Percentiles rank a stretch among this genome's conserved stretches.
These are phyloP conservation scores for Scomber scombrus DNA, from an alignment of 2,113 vertebrate genomes.

Conservation along the genomic window DNA sequence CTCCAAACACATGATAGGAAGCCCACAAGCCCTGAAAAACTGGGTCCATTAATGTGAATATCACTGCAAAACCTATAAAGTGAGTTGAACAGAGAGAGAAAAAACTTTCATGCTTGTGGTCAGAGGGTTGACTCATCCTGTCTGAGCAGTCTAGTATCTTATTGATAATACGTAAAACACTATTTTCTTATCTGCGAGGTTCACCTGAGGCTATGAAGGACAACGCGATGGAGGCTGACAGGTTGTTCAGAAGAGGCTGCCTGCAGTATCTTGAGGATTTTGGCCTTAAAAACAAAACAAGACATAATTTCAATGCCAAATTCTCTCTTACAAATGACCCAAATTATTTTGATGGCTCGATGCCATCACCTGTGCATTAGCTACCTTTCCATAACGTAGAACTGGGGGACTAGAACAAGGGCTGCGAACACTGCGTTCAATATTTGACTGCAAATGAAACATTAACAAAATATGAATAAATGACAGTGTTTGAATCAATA, in stretches of 20 bases:
- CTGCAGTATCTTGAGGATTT: slow-evolving; percentile 82
- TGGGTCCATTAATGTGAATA: slow-evolving; percentile 81
- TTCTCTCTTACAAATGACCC: not conserved
- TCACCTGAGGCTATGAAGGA: slow-evolving; percentile 83
- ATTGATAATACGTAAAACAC: too few relatives aligned
- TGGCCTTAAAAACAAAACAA: slow-evolving; percentile 67
- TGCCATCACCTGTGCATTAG: slow-evolving; percentile 10
- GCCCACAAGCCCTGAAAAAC: slow-evolving; percentile 78
- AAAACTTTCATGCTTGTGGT: too few relatives aligned
- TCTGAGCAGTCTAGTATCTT: not conserved
- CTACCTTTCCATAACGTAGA: slow-evolving; percentile 84
- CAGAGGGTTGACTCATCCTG: not conserved
- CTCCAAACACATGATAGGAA: slow-evolving; percentile 81
- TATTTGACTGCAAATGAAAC: slow-evolving; percentile 76
- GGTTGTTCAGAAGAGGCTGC: slow-evolving; percentile 83
- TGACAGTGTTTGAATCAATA: too few relatives aligned
- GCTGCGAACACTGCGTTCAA: slow-evolving; percentile 78
- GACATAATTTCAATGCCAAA: not conserved
- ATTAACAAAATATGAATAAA: slow-evolving; percentile 5
- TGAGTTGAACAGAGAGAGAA: not conserved
- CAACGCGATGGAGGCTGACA: slow-evolving; percentile 77
- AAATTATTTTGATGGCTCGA: slow-evolving; percentile 15
- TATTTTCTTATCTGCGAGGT: not conserved
- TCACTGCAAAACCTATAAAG: slow-evolving; percentile 82
- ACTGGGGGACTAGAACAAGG: slow-evolving; percentile 79